These are phyloP conservation scores for Cosmorhoe ocellata DNA, from an alignment of 2,888 invertebrate genomes.

Conservation along the genomic window DNA sequence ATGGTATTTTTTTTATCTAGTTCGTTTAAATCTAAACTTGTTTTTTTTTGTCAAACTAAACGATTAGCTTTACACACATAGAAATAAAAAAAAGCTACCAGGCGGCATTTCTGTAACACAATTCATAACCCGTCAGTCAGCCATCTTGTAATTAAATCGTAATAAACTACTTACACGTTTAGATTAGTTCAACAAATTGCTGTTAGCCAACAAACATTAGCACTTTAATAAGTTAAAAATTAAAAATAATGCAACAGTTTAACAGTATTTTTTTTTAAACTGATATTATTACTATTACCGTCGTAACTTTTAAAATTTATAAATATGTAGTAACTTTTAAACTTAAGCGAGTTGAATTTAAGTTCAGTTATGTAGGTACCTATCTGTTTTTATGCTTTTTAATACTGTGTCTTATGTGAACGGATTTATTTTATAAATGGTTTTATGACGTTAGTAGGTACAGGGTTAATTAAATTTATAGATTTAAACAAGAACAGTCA, in stretches of 20 bases:
- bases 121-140: not conserved
- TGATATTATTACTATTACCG: not conserved
- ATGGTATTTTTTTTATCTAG: too few relatives aligned
- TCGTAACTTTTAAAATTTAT: slow-evolving; percentile 3
- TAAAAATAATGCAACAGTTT: not conserved
- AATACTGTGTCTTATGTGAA: not conserved
- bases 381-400: not conserved
- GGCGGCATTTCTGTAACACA: too few relatives aligned
- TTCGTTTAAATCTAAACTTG: too few relatives aligned
- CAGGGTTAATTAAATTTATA: too few relatives aligned
- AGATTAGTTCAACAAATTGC: slow-evolving; percentile 23
- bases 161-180: slow-evolving; percentile 3
- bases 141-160: slow-evolving; percentile 7
- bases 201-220: slow-evolving; percentile 10
- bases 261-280: not conserved
- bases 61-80: too few relatives aligned
- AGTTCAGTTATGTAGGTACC: not conserved
- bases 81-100: too few relatives aligned
- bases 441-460: too few relatives aligned
- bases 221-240: slow-evolving; percentile 7
- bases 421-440: too few relatives aligned
- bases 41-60: too few relatives aligned
- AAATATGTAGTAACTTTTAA: not conserved
- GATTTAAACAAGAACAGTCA: too few relatives aligned
- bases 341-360: not conserved